Conservation (phyloP, 2,797 vertebrate species). For the Molossus molossus region DNA sequence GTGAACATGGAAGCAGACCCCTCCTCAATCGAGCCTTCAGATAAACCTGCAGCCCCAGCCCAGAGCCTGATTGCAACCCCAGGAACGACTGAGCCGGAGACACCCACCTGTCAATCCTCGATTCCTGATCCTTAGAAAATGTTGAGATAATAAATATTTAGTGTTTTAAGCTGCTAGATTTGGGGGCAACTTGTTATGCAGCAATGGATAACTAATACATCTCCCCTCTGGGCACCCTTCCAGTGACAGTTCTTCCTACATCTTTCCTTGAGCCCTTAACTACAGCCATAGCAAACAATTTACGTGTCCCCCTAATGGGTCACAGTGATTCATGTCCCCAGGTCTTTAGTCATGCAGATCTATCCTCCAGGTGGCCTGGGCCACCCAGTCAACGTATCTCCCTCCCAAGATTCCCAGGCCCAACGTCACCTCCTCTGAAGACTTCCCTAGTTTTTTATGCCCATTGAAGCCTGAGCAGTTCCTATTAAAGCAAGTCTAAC, state of each 20-base stretch:
- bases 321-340: neutral
- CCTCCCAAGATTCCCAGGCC: neutral
- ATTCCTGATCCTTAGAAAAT: neutral
- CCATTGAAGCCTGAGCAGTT: neutral
- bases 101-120: neutral
- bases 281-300: neutral
- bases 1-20: neutral
- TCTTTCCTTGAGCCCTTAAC: neutral
- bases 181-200: neutral
- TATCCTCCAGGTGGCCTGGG: neutral
- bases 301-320: neutral
- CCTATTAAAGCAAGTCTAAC: neutral
- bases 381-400: neutral
- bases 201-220: neutral
- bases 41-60: neutral
- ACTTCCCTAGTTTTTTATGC: neutral
- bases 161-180: neutral
- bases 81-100: neutral
- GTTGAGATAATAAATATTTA: neutral
- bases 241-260: neutral
- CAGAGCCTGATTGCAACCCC: neutral
- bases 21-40: neutral
- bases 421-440: neutral
- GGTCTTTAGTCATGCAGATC: neutral
- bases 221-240: neutral